These are phyloP conservation scores for Okamejei kenojei DNA, from an alignment of 2,797 vertebrate species.

Conservation along the genomic window DNA sequence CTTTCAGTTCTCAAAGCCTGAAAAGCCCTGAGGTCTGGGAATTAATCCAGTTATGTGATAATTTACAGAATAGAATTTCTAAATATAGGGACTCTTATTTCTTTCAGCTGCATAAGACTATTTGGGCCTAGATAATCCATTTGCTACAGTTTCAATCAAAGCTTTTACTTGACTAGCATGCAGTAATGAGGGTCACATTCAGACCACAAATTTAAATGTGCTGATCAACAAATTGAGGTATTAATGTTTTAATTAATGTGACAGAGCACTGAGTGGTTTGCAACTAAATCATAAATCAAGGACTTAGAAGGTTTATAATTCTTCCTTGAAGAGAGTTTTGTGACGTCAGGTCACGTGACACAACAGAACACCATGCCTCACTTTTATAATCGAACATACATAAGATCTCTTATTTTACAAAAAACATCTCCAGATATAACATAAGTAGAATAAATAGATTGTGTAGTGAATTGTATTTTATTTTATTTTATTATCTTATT, in stretches of 20 bases:
- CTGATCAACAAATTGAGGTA: conserved; percentile 8
- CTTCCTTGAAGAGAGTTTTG: background rate
- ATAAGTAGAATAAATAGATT: background rate
- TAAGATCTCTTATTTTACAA: conserved; percentile 1
- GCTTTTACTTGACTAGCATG: background rate
- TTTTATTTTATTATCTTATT: background rate
- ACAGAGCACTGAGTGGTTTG: background rate
- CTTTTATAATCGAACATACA: background rate
- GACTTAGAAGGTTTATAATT: background rate
- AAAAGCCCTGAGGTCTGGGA: background rate
- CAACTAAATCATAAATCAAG: background rate
- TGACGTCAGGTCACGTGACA: background rate
- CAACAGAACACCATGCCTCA: background rate
- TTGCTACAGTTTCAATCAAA: conserved; percentile 12
- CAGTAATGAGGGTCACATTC: background rate
- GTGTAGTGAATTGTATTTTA: background rate
- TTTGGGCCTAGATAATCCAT: conserved; percentile 17
- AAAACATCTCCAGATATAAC: background rate
- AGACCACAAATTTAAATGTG: background rate
- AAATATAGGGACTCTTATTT: background rate
- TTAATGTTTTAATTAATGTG: background rate
- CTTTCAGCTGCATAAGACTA: background rate
- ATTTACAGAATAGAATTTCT: background rate
- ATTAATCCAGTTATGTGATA: conserved; percentile 1
- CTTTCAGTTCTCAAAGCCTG: background rate